Conservation (phyloP, 2,797 vertebrate species). For the Leucoraja ocellata region DNA sequence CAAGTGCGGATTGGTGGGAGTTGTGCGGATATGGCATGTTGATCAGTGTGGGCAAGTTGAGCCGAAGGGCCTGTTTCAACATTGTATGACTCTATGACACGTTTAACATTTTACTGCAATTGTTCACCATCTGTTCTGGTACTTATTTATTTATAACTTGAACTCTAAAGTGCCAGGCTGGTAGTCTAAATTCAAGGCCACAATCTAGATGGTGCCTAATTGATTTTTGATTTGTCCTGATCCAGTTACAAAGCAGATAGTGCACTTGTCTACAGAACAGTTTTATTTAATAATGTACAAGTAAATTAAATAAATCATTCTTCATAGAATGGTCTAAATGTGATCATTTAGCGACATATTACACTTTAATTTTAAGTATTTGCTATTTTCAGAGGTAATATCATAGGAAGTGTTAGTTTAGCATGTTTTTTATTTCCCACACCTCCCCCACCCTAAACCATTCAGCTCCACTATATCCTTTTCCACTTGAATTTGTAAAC, state of each 20-base stretch:
- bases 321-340: not conserved
- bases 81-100: no score
- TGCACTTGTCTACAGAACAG: no score
- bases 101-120: not conserved
- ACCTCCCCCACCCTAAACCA: conserved; percentile 15
- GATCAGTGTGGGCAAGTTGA: no score
- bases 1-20: no score
- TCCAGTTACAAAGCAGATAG: not conserved
- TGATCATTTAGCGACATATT: not conserved
- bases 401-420: not conserved
- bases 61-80: no score
- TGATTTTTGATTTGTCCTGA: not conserved
- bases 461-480: conserved; percentile 21
- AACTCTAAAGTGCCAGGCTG: not conserved
- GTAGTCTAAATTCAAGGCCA: not conserved
- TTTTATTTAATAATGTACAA: not conserved
- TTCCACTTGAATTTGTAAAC: conserved; percentile 15
- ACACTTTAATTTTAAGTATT: not conserved
- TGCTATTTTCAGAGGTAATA: conserved; percentile 14
- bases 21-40: no score
- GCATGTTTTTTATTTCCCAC: conserved; percentile 6
- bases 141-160: not conserved
- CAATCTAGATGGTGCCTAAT: no score
- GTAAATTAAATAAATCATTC: not conserved
- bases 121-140: not conserved